Percentiles rank a stretch among this genome's conserved stretches.
Evolutionary conservation across 2,797 vertebrate genomes (phyloP).

Genomic region (Fundulus diaphanus): DNA sequence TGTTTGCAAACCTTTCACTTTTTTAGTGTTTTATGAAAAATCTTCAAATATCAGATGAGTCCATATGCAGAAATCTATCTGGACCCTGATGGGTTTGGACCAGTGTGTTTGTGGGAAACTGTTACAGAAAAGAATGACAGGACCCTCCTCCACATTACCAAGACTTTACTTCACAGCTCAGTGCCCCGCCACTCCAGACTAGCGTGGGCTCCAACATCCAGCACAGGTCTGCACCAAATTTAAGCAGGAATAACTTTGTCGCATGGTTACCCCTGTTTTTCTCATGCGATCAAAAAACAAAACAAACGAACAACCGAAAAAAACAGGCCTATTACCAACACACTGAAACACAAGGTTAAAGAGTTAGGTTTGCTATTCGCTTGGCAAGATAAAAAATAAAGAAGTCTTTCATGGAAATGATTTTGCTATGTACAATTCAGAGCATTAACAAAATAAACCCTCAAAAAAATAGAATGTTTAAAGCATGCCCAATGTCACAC

Average conservation of each 20-base stretch:
- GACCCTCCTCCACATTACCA: constrained; percentile 49
- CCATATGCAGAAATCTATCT: no score
- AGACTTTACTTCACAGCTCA: constrained; percentile 73
- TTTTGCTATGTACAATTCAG: constrained; percentile 75
- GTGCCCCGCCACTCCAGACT: constrained; percentile 42
- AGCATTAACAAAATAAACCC: constrained; percentile 67
- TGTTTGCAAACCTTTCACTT: no score
- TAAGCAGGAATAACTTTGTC: constrained; percentile 53
- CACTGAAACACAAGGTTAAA: constrained; percentile 57
- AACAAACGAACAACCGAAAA: constrained; percentile 19
- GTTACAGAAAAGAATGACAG: constrained; percentile 40
- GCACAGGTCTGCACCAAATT: constrained; percentile 46
- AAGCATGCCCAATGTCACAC: constrained; percentile 76
- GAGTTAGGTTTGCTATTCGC: constrained; percentile 58
- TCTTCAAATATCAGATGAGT: no score
- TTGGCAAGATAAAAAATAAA: constrained; percentile 79
- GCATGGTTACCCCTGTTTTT: constrained; percentile 69
- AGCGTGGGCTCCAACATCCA: constrained; percentile 38
- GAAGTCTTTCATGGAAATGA: constrained; percentile 74
- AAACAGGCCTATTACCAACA: constrained; percentile 67
- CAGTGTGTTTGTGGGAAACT: constrained; percentile 1
- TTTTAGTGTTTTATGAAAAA: no score
- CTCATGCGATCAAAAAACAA: constrained; percentile 59
- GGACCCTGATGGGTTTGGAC: not conserved
- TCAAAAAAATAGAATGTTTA: constrained; percentile 66